Percentiles rank a stretch among this genome's conserved stretches.
These are phyloP conservation scores for Lepeophtheirus salmonis DNA, from an alignment of 1,140 invertebrate genomes.

Conservation along the genomic window DNA sequence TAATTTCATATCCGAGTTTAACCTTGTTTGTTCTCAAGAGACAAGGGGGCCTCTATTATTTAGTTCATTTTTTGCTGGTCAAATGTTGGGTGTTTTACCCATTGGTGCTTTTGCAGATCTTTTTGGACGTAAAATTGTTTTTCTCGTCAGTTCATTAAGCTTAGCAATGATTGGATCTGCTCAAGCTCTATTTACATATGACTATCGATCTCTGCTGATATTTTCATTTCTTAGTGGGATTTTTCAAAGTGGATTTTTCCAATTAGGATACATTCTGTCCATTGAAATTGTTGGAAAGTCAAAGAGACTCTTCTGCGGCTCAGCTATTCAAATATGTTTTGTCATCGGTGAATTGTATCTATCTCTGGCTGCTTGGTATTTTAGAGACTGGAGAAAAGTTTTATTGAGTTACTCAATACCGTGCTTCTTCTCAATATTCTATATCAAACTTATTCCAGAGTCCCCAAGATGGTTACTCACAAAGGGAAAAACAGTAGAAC, in stretches of 20 bases:
- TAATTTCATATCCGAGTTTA: constrained; percentile 17
- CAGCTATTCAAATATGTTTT: constrained; percentile 11
- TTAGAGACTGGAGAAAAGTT: constrained; percentile 3
- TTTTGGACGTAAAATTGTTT: background rate
- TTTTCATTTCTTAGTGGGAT: background rate
- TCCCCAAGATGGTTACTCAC: constrained; percentile 21
- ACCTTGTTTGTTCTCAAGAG: background rate
- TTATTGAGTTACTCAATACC: background rate
- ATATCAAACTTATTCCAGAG: constrained; percentile 13
- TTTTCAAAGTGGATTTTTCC: constrained; percentile 6
- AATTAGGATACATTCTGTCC: constrained; percentile 7
- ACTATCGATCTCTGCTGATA: background rate
- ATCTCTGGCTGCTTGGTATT: background rate
- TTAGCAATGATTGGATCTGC: background rate
- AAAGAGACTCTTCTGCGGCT: constrained; percentile 4
- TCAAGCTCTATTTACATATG: background rate
- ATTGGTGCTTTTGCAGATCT: background rate
- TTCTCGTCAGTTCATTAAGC: background rate
- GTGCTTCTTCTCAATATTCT: background rate
- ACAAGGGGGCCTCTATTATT: background rate
- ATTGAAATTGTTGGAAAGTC: constrained; percentile 10
- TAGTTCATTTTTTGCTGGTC: background rate
- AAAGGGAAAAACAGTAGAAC: constrained; percentile 19
- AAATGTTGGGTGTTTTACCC: background rate
- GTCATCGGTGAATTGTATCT: constrained; percentile 6